A percentile compares a stretch with the other conserved stretches of the same genome.
phyloP scores from a whole-genome alignment of 2,113 vertebrate genomes.

The Colossoma macropomum region DNA sequence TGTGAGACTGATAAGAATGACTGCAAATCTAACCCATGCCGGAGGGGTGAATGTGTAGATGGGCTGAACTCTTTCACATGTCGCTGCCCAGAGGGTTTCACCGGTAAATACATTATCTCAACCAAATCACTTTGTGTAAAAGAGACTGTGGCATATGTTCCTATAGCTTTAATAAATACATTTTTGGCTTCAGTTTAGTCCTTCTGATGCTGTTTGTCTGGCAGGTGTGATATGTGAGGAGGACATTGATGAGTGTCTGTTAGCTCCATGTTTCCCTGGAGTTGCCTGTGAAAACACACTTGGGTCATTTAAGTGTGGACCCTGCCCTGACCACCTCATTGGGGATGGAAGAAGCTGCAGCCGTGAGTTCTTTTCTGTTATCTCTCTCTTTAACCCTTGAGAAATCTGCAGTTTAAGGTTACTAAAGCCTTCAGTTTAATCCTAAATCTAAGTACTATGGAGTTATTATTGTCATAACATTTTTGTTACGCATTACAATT shows the following conservation, averaged over 20 bases:
- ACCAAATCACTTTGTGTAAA: no score
- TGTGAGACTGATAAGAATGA: slow-evolving; percentile 82
- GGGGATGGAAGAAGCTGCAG: slow-evolving; percentile 83
- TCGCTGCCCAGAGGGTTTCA: slow-evolving; percentile 81
- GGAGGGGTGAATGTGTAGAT: slow-evolving; percentile 80
- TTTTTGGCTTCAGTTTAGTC: not conserved
- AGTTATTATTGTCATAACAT: no score
- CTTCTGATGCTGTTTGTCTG: slow-evolving; percentile 24
- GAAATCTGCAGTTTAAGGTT: no score
- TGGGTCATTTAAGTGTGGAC: slow-evolving; percentile 84
- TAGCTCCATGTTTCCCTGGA: slow-evolving; percentile 80
- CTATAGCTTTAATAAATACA: not conserved
- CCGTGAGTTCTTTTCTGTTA: slow-evolving; percentile 52
- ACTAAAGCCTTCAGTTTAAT: no score
- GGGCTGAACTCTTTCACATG: slow-evolving; percentile 82
- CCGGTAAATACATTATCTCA: slow-evolving; percentile 72
- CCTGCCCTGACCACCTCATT: slow-evolving; percentile 79
- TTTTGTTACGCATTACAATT: no score
- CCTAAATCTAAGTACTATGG: no score
- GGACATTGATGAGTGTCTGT: slow-evolving; percentile 85
- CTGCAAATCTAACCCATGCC: slow-evolving; percentile 84
- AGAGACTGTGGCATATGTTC: no score
- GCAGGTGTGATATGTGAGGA: slow-evolving; percentile 85
- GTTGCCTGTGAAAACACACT: slow-evolving; percentile 82
- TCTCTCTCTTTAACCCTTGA: no score